Evolutionary conservation across 1,140 invertebrate genomes (phyloP).

Genomic region (Cydia amplana): DNA sequence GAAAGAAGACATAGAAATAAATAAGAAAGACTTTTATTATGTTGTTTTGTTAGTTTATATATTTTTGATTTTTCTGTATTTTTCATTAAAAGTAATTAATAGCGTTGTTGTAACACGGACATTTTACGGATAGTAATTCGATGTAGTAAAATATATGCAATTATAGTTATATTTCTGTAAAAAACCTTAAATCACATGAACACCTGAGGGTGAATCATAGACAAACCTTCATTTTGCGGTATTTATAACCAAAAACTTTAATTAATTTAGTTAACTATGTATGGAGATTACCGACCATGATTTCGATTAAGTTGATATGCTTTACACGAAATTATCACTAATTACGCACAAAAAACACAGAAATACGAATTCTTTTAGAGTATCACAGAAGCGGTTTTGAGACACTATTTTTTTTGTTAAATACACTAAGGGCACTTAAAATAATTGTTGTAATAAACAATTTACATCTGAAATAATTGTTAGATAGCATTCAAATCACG

Average conservation of each 20-base stretch:
- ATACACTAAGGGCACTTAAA: slow-evolving; percentile 41
- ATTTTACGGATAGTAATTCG: neutral
- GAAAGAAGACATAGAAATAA: too few relatives aligned
- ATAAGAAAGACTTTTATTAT: too few relatives aligned
- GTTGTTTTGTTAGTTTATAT: too few relatives aligned
- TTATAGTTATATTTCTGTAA: neutral
- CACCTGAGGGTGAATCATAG: slow-evolving; percentile 33
- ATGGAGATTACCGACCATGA: neutral
- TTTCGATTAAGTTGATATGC: neutral
- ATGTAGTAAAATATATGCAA: neutral
- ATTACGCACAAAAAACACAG: slow-evolving; percentile 5
- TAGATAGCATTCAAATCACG: slow-evolving; percentile 21
- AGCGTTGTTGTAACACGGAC: too few relatives aligned
- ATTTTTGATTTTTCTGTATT: too few relatives aligned
- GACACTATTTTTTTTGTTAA: slow-evolving; percentile 40
- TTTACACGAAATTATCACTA: neutral
- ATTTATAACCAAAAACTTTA: slow-evolving; percentile 16
- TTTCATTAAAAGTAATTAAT: too few relatives aligned
- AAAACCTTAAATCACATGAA: slow-evolving; percentile 26
- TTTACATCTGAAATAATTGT: slow-evolving; percentile 29
- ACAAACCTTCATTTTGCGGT: slow-evolving; percentile 15
- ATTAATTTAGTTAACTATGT: neutral
- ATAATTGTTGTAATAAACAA: slow-evolving; percentile 39
- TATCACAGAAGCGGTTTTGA: slow-evolving; percentile 39
- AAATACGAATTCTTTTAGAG: slow-evolving; percentile 12